Conservation (phyloP, 2,888 invertebrate genomes). For the Microchrysa polita region DNA sequence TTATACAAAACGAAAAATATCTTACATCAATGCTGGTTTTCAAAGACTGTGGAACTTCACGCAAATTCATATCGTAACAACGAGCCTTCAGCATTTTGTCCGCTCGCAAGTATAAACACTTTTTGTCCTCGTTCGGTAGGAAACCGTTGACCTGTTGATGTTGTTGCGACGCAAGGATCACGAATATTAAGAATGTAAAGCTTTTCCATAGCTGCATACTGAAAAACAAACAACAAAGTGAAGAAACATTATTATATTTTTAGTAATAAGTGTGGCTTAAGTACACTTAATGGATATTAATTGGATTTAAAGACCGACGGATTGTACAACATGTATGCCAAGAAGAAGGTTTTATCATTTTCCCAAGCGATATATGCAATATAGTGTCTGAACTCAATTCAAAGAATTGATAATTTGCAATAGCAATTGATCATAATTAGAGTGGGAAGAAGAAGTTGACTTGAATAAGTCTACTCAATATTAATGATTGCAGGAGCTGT, state of each 20-base stretch:
- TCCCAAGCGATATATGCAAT: conserved; percentile 1
- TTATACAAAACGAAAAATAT: too few species aligned
- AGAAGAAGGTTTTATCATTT: neutral
- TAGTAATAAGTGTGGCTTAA: neutral
- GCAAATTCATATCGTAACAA: conserved; percentile 61
- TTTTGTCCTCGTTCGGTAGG: conserved; percentile 55
- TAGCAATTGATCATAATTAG: conserved; percentile 2
- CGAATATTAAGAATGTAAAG: conserved; percentile 54
- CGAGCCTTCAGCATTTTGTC: conserved; percentile 59
- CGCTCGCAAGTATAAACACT: conserved; percentile 59
- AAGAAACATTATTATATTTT: neutral
- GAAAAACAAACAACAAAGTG: conserved; percentile 26
- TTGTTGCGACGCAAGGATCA: neutral
- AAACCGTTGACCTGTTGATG: neutral
- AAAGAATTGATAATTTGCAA: neutral
- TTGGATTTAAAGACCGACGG: conserved; percentile 10
- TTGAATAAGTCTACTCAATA: too few species aligned
- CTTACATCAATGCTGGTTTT: conserved; percentile 62
- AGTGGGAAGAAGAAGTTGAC: neutral
- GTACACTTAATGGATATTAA: conserved; percentile 9
- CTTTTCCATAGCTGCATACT: conserved; percentile 41
- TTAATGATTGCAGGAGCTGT: too few species aligned
- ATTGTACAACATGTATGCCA: neutral
- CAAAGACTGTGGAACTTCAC: conserved; percentile 61
- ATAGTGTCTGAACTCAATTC: too few species aligned